Percentiles rank a stretch among this genome's conserved stretches.
Conservation (phyloP, 2,797 vertebrate genomes). For the Decapterus maruadsi region DNA sequence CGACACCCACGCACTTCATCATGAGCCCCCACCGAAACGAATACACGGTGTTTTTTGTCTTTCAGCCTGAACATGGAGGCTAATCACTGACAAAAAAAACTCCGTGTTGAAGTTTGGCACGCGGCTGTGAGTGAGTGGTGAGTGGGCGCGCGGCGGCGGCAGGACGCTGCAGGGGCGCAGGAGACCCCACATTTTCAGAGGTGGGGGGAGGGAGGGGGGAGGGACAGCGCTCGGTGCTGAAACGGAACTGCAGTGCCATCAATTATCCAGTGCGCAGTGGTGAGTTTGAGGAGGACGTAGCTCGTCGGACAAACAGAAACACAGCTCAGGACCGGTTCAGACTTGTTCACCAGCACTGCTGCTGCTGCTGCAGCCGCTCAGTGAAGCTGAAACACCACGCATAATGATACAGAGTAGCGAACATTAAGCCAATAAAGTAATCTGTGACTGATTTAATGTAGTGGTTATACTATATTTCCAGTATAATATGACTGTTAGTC, state of each 20-base stretch:
- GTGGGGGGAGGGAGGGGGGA: neutral
- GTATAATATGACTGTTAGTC: too few relatives aligned
- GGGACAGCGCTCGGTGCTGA: constrained; percentile 57
- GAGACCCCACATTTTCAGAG: neutral
- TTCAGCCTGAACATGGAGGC: neutral
- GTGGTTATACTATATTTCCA: neutral
- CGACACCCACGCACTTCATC: neutral
- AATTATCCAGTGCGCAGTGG: constrained; percentile 72
- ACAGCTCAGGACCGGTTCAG: neutral
- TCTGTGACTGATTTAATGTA: neutral
- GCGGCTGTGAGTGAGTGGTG: neutral
- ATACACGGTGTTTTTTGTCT: too few relatives aligned
- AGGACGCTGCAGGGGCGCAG: constrained; percentile 42
- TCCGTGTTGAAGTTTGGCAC: constrained; percentile 31
- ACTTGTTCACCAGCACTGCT: too few relatives aligned
- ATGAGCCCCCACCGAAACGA: too few relatives aligned
- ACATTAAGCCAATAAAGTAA: neutral
- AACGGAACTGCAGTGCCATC: constrained; percentile 82
- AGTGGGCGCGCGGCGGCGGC: constrained; percentile 9
- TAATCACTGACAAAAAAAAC: neutral
- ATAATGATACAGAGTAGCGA: neutral
- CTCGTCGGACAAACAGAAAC: neutral
- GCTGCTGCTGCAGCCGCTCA: too few relatives aligned
- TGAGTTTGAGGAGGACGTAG: constrained; percentile 7
- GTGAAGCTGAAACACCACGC: too few relatives aligned